phyloP scores from a whole-genome alignment of 2,797 vertebrate species.

The Onychomys leucogaster region DNA sequence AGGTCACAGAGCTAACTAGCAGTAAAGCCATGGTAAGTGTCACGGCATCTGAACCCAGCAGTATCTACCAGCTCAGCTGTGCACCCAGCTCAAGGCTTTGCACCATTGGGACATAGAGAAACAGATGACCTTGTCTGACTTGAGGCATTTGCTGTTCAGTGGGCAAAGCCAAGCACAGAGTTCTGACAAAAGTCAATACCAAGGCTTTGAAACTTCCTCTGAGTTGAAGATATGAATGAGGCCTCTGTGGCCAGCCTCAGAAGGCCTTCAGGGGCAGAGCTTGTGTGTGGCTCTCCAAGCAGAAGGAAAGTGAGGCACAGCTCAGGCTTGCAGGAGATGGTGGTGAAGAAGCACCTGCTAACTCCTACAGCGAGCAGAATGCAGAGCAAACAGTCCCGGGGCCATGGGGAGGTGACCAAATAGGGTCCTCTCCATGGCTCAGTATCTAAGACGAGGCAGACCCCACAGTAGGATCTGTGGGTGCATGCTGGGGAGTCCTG shows the following conservation, averaged over 20 bases:
- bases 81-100: accelerated
- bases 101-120: accelerated
- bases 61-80: not conserved
- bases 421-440: no score
- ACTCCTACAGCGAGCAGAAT: no score
- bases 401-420: accelerated
- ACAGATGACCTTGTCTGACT: accelerated
- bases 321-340: not conserved
- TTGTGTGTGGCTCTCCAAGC: not conserved
- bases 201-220: not conserved
- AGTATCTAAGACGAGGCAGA: not conserved
- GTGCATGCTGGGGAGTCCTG: no score
- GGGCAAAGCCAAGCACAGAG: not conserved
- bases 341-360: not conserved
- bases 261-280: not conserved
- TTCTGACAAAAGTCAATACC: not conserved
- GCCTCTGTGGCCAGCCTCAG: not conserved
- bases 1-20: not conserved
- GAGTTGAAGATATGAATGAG: not conserved
- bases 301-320: no score
- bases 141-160: not conserved
- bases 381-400: not conserved
- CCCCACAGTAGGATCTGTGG: accelerated
- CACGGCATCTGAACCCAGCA: accelerated
- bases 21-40: no score